Evolutionary conservation across 1,140 invertebrate species (phyloP).

Genomic region (Drosophila arizonae): DNA sequence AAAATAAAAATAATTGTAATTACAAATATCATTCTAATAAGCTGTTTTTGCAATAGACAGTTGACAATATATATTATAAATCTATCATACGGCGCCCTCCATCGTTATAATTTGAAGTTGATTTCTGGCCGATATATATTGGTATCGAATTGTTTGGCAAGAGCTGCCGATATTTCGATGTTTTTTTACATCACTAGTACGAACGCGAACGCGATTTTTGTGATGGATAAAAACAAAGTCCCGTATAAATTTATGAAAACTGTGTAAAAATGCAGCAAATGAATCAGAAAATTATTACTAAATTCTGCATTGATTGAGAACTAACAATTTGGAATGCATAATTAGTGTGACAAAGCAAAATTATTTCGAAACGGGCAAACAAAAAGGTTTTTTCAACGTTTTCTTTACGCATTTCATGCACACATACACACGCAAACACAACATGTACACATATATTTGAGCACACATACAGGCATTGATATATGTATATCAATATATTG

Average conservation of each 20-base stretch:
- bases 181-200: conserved; percentile 44
- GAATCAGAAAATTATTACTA: conserved; percentile 48
- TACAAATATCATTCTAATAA: no score
- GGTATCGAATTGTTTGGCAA: conserved; percentile 23
- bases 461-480: conserved; percentile 62
- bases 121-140: not conserved
- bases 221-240: conserved; percentile 72
- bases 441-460: conserved; percentile 41
- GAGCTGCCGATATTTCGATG: conserved; percentile 1
- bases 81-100: not conserved
- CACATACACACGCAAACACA: conserved; percentile 27
- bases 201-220: conserved; percentile 58
- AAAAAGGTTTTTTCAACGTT: conserved; percentile 67
- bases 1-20: no score
- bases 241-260: conserved; percentile 58
- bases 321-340: conserved; percentile 49
- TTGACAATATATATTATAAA: not conserved
- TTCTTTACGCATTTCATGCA: conserved; percentile 72
- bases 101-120: not conserved
- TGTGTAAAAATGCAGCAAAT: conserved; percentile 62
- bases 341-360: conserved; percentile 46
- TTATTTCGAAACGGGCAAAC: conserved; percentile 52
- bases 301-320: conserved; percentile 47
- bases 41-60: no score
- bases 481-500: conserved; percentile 71